phyloP scores from a whole-genome alignment of 2,113 vertebrate species.

The Esox niger region DNA sequence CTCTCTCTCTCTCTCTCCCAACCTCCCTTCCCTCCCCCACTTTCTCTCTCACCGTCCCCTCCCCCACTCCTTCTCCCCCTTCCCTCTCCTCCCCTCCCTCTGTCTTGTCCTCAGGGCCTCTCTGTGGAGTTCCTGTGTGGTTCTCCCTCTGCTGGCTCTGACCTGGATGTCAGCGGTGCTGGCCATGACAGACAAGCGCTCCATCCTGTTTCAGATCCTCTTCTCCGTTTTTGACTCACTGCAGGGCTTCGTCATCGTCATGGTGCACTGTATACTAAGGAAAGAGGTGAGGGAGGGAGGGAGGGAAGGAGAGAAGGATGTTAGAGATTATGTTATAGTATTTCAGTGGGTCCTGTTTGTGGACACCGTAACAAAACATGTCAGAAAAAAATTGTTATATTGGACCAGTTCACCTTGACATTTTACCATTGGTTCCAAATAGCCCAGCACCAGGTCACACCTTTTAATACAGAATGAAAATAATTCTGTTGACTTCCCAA shows the following conservation, averaged over 20 bases:
- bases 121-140: slow-evolving; percentile 98
- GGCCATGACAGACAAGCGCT: slow-evolving; percentile 99
- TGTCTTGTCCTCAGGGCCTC: slow-evolving; percentile 84
- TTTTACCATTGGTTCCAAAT: too few species aligned
- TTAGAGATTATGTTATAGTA: too few species aligned
- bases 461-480: too few species aligned
- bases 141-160: slow-evolving; percentile 92
- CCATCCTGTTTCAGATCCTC: slow-evolving; percentile 98
- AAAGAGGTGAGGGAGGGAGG: slow-evolving; percentile 82
- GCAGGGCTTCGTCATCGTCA: slow-evolving; percentile 98
- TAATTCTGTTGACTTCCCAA: too few species aligned
- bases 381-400: too few species aligned
- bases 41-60: slow-evolving; percentile 42
- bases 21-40: neutral
- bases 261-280: slow-evolving; percentile 97
- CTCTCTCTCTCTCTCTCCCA: too few species aligned
- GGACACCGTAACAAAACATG: too few species aligned
- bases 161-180: slow-evolving; percentile 99
- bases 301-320: neutral
- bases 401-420: too few species aligned
- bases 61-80: slow-evolving; percentile 74
- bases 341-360: too few species aligned
- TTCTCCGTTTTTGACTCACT: slow-evolving; percentile 98
- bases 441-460: too few species aligned
- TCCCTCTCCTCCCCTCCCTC: neutral